A percentile compares a stretch with the other conserved stretches of the same genome.
Evolutionary conservation across 2,797 vertebrate genomes (phyloP).

Genomic region (Brachymystax lenok): DNA sequence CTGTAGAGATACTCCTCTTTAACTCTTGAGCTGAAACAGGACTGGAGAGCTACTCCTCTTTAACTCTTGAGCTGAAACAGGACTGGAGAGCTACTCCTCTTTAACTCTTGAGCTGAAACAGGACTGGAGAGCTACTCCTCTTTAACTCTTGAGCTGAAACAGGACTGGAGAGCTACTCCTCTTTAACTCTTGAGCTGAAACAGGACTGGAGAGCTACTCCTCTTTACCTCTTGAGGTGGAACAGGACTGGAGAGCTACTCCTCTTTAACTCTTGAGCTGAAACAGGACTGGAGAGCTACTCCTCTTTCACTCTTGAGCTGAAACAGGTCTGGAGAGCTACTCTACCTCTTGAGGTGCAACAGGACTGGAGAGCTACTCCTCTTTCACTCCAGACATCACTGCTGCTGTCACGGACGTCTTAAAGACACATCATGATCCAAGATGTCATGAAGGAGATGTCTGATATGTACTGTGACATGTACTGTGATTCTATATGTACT

Average conservation of each 20-base stretch:
- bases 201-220: too few relatives aligned
- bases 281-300: too few relatives aligned
- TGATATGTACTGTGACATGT: too few relatives aligned
- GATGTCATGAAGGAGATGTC: constrained; percentile 49
- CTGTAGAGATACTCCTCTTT: too few relatives aligned
- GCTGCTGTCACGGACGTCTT: constrained; percentile 43
- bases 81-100: constrained; percentile 25
- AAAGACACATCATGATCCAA: constrained; percentile 50
- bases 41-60: too few relatives aligned
- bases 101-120: neutral
- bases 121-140: too few relatives aligned
- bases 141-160: too few relatives aligned
- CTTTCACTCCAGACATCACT: constrained; percentile 29
- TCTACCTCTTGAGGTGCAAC: constrained; percentile 18
- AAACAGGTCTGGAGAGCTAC: too few relatives aligned
- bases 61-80: constrained; percentile 6
- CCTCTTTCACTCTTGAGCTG: too few relatives aligned
- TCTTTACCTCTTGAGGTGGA: constrained; percentile 6
- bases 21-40: constrained; percentile 19
- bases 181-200: constrained; percentile 17
- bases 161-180: too few relatives aligned
- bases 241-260: constrained; percentile 14
- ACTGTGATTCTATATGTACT: too few relatives aligned
- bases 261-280: constrained; percentile 12
- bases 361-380: constrained; percentile 18